These are phyloP conservation scores for Diorhabda sublineata DNA, from an alignment of 1,140 invertebrate genomes.

Conservation along the genomic window DNA sequence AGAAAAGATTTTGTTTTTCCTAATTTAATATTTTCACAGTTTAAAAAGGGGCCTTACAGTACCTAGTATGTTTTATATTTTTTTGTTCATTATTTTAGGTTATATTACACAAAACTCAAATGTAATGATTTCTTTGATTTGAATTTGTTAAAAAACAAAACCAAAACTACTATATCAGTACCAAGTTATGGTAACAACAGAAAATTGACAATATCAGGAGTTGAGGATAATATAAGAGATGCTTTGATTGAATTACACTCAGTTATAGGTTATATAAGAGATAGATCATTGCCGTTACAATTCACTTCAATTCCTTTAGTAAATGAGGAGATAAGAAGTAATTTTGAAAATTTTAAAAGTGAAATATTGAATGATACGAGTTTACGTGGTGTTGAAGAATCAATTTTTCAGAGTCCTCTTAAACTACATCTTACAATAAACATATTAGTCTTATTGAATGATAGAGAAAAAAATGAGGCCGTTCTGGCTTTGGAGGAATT, in stretches of 20 bases:
- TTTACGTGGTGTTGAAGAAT: constrained; percentile 56
- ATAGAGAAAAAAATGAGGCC: constrained; percentile 58
- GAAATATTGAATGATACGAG: constrained; percentile 19
- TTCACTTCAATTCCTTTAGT: constrained; percentile 75
- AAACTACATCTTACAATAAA: constrained; percentile 76
- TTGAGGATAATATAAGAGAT: constrained; percentile 55
- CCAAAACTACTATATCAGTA: constrained; percentile 62
- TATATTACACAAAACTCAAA: constrained; percentile 29
- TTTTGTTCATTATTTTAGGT: constrained; percentile 14
- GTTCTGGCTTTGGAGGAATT: constrained; percentile 52
- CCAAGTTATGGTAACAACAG: constrained; percentile 50
- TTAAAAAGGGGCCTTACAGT: too few species aligned
- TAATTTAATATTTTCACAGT: too few species aligned
- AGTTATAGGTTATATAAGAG: constrained; percentile 59
- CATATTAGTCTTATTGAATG: constrained; percentile 65
- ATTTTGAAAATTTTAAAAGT: constrained; percentile 58
- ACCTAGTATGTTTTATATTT: too few species aligned
- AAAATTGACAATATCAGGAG: constrained; percentile 53
- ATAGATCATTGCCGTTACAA: constrained; percentile 62
- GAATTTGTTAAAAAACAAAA: constrained; percentile 39
- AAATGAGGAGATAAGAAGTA: constrained; percentile 51
- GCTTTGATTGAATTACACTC: constrained; percentile 65
- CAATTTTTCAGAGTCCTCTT: constrained; percentile 63
- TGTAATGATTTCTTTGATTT: constrained; percentile 15
- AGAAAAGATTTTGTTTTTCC: too few species aligned